Conservation (phyloP, 2,113 vertebrate genomes). For the Podarcis cretensis region DNA sequence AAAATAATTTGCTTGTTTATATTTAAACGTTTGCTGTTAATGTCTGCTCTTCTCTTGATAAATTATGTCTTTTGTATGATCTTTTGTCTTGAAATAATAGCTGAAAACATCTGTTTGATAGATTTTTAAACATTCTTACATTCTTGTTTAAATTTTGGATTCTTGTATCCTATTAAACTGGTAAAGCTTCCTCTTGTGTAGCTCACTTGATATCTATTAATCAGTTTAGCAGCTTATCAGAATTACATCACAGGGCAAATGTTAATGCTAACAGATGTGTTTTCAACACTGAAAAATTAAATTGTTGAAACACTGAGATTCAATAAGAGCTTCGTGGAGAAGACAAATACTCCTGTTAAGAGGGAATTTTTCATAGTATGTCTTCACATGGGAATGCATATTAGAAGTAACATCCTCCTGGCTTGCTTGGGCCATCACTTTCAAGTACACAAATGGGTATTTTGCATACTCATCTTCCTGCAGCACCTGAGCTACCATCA, state of each 20-base stretch:
- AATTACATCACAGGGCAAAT: background rate
- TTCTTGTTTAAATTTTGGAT: constrained; percentile 28
- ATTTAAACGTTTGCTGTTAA: constrained; percentile 49
- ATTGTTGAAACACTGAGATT: background rate
- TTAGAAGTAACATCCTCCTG: background rate
- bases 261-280: background rate
- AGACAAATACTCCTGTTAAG: background rate
- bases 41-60: constrained; percentile 55
- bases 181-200: background rate
- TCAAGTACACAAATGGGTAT: too few species aligned
- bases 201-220: constrained; percentile 27
- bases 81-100: constrained; percentile 64
- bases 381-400: background rate
- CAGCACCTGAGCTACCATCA: background rate
- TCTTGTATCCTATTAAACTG: constrained; percentile 30
- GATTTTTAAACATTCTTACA: constrained; percentile 54
- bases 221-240: background rate
- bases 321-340: background rate
- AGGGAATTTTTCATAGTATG: background rate
- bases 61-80: constrained; percentile 67
- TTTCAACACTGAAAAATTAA: background rate
- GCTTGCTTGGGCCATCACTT: too few species aligned
- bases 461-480: background rate
- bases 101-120: constrained; percentile 34
- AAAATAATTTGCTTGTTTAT: background rate